Conservation (phyloP, 2,113 vertebrate species). For the Brachypodius melanocephalos region DNA sequence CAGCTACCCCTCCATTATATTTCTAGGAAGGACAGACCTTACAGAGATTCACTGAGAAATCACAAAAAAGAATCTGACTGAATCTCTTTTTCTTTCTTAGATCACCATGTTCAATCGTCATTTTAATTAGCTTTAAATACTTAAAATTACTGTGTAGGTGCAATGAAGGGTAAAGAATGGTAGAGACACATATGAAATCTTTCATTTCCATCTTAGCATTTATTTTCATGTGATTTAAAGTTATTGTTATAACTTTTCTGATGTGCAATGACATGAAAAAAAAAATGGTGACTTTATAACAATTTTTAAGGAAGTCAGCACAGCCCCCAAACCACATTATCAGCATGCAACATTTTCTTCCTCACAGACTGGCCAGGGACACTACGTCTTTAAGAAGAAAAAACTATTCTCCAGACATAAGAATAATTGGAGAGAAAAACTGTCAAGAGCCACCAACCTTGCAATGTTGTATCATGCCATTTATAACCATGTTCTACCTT, state of each 20-base stretch:
- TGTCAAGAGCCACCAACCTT: background rate
- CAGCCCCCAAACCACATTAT: background rate
- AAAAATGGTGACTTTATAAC: background rate
- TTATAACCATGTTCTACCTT: background rate
- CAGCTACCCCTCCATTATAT: background rate
- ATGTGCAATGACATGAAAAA: background rate
- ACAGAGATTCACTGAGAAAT: background rate
- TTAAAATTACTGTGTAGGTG: background rate
- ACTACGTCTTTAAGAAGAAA: background rate
- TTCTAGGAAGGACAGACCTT: background rate
- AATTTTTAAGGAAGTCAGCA: background rate
- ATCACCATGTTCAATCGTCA: background rate
- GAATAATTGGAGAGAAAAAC: background rate
- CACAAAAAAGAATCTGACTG: background rate
- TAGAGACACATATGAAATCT: background rate
- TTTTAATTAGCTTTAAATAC: conserved; percentile 10
- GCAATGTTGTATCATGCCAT: background rate
- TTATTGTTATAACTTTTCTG: background rate
- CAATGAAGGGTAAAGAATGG: background rate
- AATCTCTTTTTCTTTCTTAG: background rate
- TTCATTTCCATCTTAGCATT: background rate
- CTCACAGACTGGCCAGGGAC: background rate
- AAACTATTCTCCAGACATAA: background rate
- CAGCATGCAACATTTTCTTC: background rate
- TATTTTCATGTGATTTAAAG: background rate